Percentiles rank a stretch among this genome's conserved stretches.
phyloP scores from a whole-genome alignment of 2,797 vertebrate species.

The Enteromius unitaeniatus region DNA sequence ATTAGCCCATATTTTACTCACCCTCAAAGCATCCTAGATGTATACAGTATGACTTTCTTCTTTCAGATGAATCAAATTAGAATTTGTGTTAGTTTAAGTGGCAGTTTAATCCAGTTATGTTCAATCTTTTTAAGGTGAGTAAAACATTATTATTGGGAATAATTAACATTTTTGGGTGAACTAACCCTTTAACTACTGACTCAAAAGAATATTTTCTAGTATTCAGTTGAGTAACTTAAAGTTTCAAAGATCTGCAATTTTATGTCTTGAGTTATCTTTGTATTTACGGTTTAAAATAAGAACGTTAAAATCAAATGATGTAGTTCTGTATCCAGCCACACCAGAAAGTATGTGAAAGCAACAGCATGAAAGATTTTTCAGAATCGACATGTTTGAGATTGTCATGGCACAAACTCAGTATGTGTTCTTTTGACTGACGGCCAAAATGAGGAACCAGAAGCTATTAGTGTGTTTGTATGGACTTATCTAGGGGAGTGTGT shows the following conservation, averaged over 20 bases:
- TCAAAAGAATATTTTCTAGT: background rate
- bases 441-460: conserved; percentile 25
- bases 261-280: background rate
- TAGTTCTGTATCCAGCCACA: background rate
- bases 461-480: conserved; percentile 28
- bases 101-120: too few species aligned
- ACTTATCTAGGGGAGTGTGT: conserved; percentile 8
- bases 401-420: background rate
- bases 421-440: conserved; percentile 14
- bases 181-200: background rate
- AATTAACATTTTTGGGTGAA: background rate
- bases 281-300: background rate
- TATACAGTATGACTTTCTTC: background rate
- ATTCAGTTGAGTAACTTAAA: background rate
- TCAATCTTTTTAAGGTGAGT: too few species aligned
- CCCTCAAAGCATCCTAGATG: background rate
- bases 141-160: too few species aligned
- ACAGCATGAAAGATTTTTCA: conserved; percentile 9
- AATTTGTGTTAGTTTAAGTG: too few species aligned
- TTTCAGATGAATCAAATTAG: background rate
- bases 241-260: background rate
- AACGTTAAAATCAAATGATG: background rate
- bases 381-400: background rate
- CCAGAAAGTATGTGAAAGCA: background rate
- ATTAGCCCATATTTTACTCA: background rate